Evolutionary conservation across 1,140 invertebrate genomes (phyloP).

Genomic region (Heliothis subflexa): DNA sequence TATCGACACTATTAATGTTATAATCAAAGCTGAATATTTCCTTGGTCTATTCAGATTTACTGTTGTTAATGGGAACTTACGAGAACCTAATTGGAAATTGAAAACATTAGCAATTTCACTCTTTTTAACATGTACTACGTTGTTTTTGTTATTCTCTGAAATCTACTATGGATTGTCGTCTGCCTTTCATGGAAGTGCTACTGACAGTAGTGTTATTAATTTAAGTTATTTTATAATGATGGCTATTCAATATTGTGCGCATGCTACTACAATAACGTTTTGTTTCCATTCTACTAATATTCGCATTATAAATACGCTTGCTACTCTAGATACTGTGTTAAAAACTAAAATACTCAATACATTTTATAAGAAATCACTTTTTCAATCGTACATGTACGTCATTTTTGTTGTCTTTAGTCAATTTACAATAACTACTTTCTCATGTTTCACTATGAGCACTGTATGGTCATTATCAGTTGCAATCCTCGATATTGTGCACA

Average conservation of each 20-base stretch:
- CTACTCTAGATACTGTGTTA: slow-evolving; percentile 5
- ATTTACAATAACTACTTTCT: neutral
- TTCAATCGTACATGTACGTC: slow-evolving; percentile 7
- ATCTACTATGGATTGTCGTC: too few species aligned
- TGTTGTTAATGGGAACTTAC: too few species aligned
- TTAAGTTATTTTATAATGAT: neutral
- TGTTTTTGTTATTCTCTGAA: too few species aligned
- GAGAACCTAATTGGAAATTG: too few species aligned
- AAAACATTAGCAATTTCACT: too few species aligned
- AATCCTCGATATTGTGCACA: neutral
- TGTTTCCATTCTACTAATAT: slow-evolving; percentile 4
- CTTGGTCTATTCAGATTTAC: too few species aligned
- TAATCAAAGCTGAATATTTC: too few species aligned
- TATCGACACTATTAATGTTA: too few species aligned
- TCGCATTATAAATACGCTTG: slow-evolving; percentile 17
- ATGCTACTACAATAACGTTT: neutral
- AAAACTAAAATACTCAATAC: neutral
- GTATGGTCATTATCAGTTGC: neutral
- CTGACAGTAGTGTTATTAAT: too few species aligned
- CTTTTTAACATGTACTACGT: too few species aligned
- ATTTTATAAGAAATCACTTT: slow-evolving; percentile 5
- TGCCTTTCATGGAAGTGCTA: too few species aligned
- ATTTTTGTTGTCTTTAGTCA: neutral
- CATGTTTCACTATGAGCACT: neutral
- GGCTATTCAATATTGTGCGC: neutral